Base-by-base conservation (phyloP, 53 echinoderm and acorn worm genomes). In the Antedon mediterranea region DNA sequence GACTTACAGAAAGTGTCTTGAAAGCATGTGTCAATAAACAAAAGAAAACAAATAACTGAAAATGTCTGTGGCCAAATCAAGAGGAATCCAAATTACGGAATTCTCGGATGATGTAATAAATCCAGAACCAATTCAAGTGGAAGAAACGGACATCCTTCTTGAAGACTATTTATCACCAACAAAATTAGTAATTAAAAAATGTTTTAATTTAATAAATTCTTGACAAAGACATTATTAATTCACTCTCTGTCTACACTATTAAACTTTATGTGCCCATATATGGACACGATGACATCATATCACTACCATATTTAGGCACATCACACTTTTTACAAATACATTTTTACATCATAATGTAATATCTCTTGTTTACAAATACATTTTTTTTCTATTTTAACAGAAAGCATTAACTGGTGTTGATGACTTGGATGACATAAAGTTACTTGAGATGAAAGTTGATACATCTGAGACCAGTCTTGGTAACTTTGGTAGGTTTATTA, bases 391-490 rank as follows among this genome's bases (percentile, higher is more conserved):
- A 20, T 74, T 43, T 31, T 79, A 30, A 70, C 86, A 97, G 97
- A 88, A 86, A 84, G 84, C 88, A 29, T 72, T 97, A 81, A 87
- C 97, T 34, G 97, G 92, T 30, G 92, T 97, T 20, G 91, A 97
- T 34, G 89, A 97, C 71, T 78, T 97, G 4, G 97, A 91, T 32
- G 97, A 89, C 31, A 90, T 97, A 43, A 92, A 86, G 32, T 92
- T 79, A 72, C 84, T 97, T 29, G 97, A 97, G 78, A 89, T 97
- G 89, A 97, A 77, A 72, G 97, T 97, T 2, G 97, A 97, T 30
- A 92, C 97, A 0, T 84, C 90, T 29, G 97, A 97, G 78, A 97
- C 97, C 30, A 97, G 97, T 83, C 83, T 97, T 14, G 97, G 97
- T 32, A 97, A 97, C 75, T 97, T 97, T 87, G 97, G 97, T 97